Evolutionary conservation across 2,113 vertebrate species (phyloP).

Genomic region (Salvelinus fontinalis): DNA sequence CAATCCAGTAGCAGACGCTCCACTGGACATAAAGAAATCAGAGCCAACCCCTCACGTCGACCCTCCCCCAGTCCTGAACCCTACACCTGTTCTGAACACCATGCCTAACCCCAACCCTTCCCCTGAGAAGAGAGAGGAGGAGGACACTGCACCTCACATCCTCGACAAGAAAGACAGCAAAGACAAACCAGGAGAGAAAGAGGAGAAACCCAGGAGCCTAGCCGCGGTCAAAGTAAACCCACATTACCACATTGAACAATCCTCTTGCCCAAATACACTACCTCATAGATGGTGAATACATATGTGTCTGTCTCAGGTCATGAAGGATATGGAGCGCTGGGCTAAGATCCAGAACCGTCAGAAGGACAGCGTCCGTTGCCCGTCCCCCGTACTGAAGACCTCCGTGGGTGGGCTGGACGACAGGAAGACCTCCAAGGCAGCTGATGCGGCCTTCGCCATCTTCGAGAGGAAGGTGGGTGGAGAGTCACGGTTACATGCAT

Average conservation of each 20-base stretch:
- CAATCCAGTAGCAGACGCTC: slow-evolving; percentile 67
- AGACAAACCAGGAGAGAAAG: slow-evolving; percentile 68
- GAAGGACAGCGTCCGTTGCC: slow-evolving; percentile 72
- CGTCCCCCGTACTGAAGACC: slow-evolving; percentile 66
- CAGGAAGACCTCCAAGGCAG: slow-evolving; percentile 73
- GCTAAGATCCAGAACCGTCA: slow-evolving; percentile 82
- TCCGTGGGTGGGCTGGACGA: slow-evolving; percentile 63
- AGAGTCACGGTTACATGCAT: background rate
- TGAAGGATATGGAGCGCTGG: slow-evolving; percentile 85
- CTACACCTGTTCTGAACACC: background rate
- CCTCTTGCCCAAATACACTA: no score
- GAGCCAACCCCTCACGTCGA: background rate
- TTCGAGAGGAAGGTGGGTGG: slow-evolving; percentile 78
- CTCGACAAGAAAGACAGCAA: slow-evolving; percentile 63
- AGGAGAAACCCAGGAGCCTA: slow-evolving; percentile 75
- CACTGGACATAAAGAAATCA: slow-evolving; percentile 67
- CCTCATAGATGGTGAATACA: background rate
- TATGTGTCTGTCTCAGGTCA: slow-evolving; percentile 66
- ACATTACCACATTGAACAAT: background rate
- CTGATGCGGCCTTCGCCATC: slow-evolving; percentile 78
- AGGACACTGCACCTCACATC: slow-evolving; percentile 43
- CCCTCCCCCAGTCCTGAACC: background rate
- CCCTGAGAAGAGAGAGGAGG: slow-evolving; percentile 67
- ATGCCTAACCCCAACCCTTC: background rate
- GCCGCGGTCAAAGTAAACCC: slow-evolving; percentile 79